Base-by-base conservation (phyloP, 1,140 invertebrate genomes). In the Dermatophagoides farinae region DNA sequence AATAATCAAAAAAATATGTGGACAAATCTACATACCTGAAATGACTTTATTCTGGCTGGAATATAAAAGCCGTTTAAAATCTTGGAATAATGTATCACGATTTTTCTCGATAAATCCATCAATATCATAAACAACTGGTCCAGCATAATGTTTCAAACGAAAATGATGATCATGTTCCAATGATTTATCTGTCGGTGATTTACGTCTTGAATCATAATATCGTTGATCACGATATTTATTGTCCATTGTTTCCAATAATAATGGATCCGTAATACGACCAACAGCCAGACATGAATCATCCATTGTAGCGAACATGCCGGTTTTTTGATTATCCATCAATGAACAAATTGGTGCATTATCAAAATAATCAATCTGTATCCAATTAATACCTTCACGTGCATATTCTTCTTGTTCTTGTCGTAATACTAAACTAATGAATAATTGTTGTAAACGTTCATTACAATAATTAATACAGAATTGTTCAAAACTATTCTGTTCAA, bases 241-340 rank as follows among this genome's bases (percentile, higher is more conserved):
- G 71, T 65, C 64, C 61, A 92, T 74, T 72, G 91, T 91, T 60
- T 81, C 79, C 22, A 93, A 72, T 71, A 92, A 85, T 50, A 85
- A 90, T 43, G 77, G 69, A 70, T 95, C 88, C 0, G 78, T 85
- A 6, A 86, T 80, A 64, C 88, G 85, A 10, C 88, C 89, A 0
- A 88, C 88, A 47, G 87, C 75, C 16, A 93, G 73, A 70, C 89
- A 93, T 71, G 93, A 88, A 71, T 95, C 89, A 68, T 95, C 88
- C 77, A 68, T 37, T 54, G 68, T 61, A 11, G 67, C 66, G 50
- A 68, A 60, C n/a, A 68, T 67, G 18, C 85, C 87, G 76, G 82
- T 83, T 68, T 88, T 83, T 70, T 86, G 88, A 68, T 85, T 69
- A 65, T 72, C 71, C 8, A 72, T 67, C 25, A 72, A 61, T 57